A percentile compares a stretch with the other conserved stretches of the same genome.
phyloP scores from a whole-genome alignment of 2,113 vertebrate species.

The Ardeotis arabs region DNA sequence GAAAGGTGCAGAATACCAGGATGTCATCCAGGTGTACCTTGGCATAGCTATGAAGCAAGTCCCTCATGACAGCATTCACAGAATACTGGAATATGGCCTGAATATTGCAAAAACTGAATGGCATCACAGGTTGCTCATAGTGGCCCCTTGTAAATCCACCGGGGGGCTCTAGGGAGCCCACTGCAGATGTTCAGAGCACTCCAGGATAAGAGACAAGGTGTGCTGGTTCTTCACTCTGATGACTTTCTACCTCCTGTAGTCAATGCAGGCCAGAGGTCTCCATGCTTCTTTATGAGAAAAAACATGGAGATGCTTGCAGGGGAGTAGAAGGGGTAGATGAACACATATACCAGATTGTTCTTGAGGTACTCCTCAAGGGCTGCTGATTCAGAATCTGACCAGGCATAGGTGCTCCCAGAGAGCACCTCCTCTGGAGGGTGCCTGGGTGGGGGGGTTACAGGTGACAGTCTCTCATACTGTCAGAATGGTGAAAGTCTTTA shows the following conservation, averaged over 20 bases:
- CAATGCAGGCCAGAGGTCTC: not conserved
- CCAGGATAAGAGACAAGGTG: not conserved
- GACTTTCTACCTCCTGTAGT: not conserved
- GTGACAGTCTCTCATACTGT: not conserved
- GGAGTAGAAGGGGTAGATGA: not conserved
- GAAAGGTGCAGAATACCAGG: not conserved
- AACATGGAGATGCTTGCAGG: accelerated
- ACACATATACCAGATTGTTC: not conserved
- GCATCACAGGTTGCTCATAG: not conserved
- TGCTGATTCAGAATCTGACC: not conserved
- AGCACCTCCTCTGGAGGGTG: not conserved
- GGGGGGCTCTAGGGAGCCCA: not conserved
- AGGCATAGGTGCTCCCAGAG: not conserved
- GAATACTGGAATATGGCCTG: not conserved
- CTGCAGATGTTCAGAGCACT: not conserved
- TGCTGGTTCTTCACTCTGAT: not conserved
- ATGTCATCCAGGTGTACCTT: not conserved
- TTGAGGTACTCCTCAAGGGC: not conserved
- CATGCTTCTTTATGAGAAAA: not conserved
- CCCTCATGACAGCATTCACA: not conserved
- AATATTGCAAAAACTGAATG: not conserved
- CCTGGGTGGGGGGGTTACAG: not conserved
- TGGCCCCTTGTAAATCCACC: not conserved
- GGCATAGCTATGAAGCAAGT: not conserved
- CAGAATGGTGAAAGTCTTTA: not conserved